Conservation (phyloP, 2,888 invertebrate species). For the Fragum sueziense region DNA sequence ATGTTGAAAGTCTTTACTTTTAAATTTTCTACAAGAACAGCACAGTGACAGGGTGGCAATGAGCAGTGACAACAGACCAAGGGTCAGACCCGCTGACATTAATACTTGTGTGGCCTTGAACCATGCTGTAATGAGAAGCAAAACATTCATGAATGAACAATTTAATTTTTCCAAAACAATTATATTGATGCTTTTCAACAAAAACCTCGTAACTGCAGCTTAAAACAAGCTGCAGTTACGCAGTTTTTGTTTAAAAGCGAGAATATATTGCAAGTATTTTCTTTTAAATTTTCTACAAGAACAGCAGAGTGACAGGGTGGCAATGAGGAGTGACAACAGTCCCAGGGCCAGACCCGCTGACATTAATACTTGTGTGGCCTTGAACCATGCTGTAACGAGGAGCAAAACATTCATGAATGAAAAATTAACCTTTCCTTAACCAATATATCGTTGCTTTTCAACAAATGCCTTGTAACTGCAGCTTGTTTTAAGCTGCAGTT, state of each 20-base stretch:
- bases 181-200: no score
- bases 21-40: constrained; percentile 73
- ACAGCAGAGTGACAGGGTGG: constrained; percentile 76
- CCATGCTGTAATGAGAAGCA: constrained; percentile 70
- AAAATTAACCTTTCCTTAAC: no score
- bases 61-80: constrained; percentile 71
- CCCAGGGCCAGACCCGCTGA: constrained; percentile 71
- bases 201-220: no score
- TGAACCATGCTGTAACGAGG: constrained; percentile 74
- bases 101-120: constrained; percentile 74
- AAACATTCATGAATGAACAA: background rate
- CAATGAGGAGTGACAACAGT: constrained; percentile 71
- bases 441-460: no score
- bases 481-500: no score
- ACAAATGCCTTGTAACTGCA: no score
- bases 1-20: no score
- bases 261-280: no score
- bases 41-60: constrained; percentile 76
- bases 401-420: background rate
- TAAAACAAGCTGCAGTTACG: no score
- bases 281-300: constrained; percentile 73
- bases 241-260: no score
- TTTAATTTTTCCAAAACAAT: no score
- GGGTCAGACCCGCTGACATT: constrained; percentile 72
- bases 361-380: constrained; percentile 74